Evolutionary conservation across 2,113 vertebrate genomes (phyloP).

Genomic region (Panthera uncia): DNA sequence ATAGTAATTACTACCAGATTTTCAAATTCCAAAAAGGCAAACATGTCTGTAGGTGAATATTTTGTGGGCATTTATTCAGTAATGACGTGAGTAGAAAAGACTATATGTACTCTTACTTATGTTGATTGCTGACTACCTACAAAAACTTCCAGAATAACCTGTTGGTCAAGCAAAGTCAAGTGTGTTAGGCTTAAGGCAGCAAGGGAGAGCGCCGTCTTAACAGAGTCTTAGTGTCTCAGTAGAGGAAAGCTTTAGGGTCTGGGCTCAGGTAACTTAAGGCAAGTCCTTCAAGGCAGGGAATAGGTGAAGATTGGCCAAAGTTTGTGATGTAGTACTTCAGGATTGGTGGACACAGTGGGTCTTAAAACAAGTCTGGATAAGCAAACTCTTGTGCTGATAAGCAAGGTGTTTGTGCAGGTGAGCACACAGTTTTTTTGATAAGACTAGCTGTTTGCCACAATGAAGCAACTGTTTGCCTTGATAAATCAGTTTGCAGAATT

Average conservation of each 20-base stretch:
- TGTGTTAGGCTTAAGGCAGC: not conserved
- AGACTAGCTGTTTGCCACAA: not conserved
- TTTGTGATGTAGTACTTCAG: not conserved
- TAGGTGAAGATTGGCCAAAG: not conserved
- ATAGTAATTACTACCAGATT: not conserved
- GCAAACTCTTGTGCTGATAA: not conserved
- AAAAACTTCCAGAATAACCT: not conserved
- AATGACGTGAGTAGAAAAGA: not conserved
- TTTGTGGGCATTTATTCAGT: not conserved
- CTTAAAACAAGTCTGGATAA: not conserved
- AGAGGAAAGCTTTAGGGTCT: not conserved
- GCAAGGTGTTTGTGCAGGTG: not conserved
- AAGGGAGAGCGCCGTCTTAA: not conserved
- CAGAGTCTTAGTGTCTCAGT: not conserved
- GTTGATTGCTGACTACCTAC: not conserved
- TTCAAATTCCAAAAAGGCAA: not conserved
- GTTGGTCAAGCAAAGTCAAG: not conserved
- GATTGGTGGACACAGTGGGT: not conserved
- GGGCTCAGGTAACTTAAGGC: not conserved
- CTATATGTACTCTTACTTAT: not conserved
- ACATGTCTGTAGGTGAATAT: not conserved
- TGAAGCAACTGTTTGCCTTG: constrained; percentile 21
- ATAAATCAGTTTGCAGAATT: constrained; percentile 44
- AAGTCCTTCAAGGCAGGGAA: not conserved
- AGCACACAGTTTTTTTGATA: not conserved